Evolutionary conservation across 2,888 invertebrate genomes (phyloP).

Genomic region (Hoplodrina blanda): DNA sequence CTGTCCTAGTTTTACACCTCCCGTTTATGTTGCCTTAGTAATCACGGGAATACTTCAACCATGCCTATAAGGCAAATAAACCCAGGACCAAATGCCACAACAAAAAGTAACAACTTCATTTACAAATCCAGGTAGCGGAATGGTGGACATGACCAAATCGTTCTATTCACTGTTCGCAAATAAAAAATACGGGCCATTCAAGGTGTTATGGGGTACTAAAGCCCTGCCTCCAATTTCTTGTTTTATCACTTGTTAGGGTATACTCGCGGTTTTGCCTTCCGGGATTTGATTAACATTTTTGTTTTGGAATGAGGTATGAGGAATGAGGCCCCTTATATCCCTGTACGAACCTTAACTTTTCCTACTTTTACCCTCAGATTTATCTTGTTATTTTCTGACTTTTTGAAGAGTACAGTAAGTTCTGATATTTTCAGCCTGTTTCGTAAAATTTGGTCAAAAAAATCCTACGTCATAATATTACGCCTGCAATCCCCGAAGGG

Average conservation of each 20-base stretch:
- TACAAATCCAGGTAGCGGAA: conserved; percentile 67
- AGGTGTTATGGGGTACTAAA: conserved; percentile 73
- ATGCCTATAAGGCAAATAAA: conserved; percentile 32
- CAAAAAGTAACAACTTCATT: conserved; percentile 38
- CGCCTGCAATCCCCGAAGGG: no score
- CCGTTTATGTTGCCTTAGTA: conserved; percentile 36
- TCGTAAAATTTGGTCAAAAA: no score
- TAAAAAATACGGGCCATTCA: conserved; percentile 71
- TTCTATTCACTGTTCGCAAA: conserved; percentile 70
- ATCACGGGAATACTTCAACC: conserved; percentile 17
- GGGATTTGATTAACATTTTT: conserved; percentile 41
- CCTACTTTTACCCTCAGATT: not conserved
- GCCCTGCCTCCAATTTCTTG: conserved; percentile 67
- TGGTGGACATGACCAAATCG: conserved; percentile 65
- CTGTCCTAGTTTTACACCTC: conserved; percentile 23
- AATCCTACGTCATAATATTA: no score
- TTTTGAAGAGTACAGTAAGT: no score
- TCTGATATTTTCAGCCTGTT: no score
- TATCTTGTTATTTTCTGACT: no score
- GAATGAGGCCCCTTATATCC: no score
- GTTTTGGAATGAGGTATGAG: not conserved
- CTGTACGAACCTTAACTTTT: not conserved
- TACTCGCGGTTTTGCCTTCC: conserved; percentile 17
- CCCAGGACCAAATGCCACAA: conserved; percentile 3
- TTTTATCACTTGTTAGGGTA: conserved; percentile 63